Evolutionary conservation across 1,140 invertebrate genomes (phyloP).

Genomic region (Drosophila melanica): DNA sequence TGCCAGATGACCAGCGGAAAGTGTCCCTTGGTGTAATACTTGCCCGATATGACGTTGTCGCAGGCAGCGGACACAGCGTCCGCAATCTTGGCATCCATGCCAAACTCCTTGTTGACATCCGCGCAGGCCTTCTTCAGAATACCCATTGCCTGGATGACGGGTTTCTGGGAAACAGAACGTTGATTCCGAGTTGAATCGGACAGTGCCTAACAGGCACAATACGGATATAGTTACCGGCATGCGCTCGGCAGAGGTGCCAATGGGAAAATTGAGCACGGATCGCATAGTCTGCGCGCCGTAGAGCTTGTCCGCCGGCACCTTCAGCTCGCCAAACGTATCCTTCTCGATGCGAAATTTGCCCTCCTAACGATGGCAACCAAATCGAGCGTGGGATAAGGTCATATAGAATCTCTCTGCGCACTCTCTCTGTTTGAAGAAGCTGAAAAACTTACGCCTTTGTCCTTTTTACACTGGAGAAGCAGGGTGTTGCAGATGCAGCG

Average conservation of each 20-base stretch:
- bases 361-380: neutral
- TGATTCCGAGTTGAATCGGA: neutral
- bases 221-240: slow-evolving; percentile 91
- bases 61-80: slow-evolving; percentile 95
- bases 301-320: slow-evolving; percentile 95
- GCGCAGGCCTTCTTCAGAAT: slow-evolving; percentile 99
- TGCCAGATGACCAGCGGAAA: slow-evolving; percentile 99
- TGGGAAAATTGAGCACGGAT: slow-evolving; percentile 99
- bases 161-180: slow-evolving; percentile 85
- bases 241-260: slow-evolving; percentile 94
- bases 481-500: neutral
- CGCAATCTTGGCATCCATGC: slow-evolving; percentile 94
- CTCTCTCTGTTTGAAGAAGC: too few species aligned
- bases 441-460: neutral
- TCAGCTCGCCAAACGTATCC: slow-evolving; percentile 97
- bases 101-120: slow-evolving; percentile 96
- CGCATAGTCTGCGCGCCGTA: slow-evolving; percentile 99
- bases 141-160: slow-evolving; percentile 97
- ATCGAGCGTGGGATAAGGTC: too few species aligned
- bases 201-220: neutral
- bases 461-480: neutral
- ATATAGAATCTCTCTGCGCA: too few species aligned
- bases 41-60: slow-evolving; percentile 97
- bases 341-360: slow-evolving; percentile 88
- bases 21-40: slow-evolving; percentile 94